A percentile compares a stretch with the other conserved stretches of the same genome.
phyloP scores from a whole-genome alignment of 1,140 invertebrate species.

The Hylaeus anthracinus region DNA sequence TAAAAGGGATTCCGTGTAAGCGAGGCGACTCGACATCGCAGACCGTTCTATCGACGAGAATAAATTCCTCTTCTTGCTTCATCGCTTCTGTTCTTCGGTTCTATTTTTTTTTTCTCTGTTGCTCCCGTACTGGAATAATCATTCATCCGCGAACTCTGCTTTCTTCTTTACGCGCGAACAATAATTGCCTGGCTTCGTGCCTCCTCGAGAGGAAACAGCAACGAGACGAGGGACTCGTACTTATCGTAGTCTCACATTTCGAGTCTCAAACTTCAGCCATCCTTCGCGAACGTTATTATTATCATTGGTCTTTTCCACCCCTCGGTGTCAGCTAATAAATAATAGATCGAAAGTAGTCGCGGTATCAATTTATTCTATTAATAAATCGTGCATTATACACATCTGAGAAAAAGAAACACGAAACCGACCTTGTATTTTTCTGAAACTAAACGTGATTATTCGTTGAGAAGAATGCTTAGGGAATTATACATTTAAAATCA shows the following conservation, averaged over 20 bases:
- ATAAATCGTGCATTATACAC: too few species aligned
- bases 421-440: too few species aligned
- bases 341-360: not conserved
- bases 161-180: conserved; percentile 2
- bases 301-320: not conserved
- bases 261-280: not conserved
- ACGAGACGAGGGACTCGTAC: not conserved
- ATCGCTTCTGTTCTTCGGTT: not conserved
- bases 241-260: not conserved
- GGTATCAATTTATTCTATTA: too few species aligned
- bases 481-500: too few species aligned
- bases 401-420: too few species aligned
- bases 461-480: too few species aligned
- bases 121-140: not conserved
- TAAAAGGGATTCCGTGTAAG: not conserved
- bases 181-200: conserved; percentile 45
- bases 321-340: not conserved
- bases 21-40: not conserved
- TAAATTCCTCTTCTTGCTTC: conserved; percentile 10
- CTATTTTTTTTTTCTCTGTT: not conserved
- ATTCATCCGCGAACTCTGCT: not conserved
- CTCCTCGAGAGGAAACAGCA: not conserved
- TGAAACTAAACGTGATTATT: too few species aligned
- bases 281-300: not conserved
- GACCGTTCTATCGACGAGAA: conserved; percentile 1